These are phyloP conservation scores for Catalaphyllia jardinei DNA, from an alignment of 64 coral and sea anemone genomes.

Conservation along the genomic window DNA sequence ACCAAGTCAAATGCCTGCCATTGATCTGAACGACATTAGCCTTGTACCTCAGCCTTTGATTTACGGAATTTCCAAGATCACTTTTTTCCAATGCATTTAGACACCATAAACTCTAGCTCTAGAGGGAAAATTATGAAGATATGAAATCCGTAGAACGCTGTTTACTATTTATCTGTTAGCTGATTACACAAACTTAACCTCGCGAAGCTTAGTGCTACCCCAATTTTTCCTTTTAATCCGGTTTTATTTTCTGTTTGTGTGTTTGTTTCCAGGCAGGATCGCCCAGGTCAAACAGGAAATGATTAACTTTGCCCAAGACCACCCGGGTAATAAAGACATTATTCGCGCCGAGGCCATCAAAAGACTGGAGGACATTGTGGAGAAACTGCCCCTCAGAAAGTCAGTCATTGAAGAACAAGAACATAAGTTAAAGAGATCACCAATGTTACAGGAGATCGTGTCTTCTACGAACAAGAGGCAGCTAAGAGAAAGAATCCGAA, in stretches of 20 bases:
- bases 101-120: no score
- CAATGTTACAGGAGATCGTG: slow-evolving; percentile 70
- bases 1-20: no score
- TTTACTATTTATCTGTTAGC: no score
- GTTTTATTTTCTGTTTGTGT: neutral
- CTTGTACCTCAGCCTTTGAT: no score
- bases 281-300: slow-evolving; percentile 73
- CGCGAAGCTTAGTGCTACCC: no score
- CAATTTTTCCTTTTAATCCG: neutral
- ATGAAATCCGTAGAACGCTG: no score
- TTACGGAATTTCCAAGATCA: no score
- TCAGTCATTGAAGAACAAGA: slow-evolving; percentile 70
- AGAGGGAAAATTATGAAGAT: no score
- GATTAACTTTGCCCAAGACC: slow-evolving; percentile 83
- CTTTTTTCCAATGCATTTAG: no score
- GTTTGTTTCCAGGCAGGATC: slow-evolving; percentile 67
- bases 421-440: slow-evolving; percentile 76
- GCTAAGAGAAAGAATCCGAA: slow-evolving; percentile 71
- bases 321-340: slow-evolving; percentile 75
- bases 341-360: slow-evolving; percentile 76
- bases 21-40: no score
- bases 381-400: slow-evolving; percentile 74
- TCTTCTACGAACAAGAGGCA: slow-evolving; percentile 53
- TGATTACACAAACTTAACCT: no score
- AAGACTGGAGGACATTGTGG: slow-evolving; percentile 76